Base-by-base conservation (phyloP, 2,113 vertebrate genomes). In the Pipa parva region DNA sequence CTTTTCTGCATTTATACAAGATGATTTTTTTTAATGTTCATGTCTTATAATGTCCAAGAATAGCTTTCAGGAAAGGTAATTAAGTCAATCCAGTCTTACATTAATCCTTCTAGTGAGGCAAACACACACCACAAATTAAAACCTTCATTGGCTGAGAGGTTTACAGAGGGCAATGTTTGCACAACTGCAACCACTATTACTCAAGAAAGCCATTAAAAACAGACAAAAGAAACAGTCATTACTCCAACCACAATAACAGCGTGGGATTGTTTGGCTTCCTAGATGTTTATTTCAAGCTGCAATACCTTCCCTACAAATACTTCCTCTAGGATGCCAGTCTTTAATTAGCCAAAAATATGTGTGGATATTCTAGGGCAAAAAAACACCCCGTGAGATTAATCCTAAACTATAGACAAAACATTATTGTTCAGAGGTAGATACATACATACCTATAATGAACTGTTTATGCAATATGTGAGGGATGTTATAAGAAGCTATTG, bases 11-110 rank as follows among this genome's bases (percentile, higher is more conserved):
- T 61, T 54, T 61, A 26, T 36, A 61, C 29, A 29, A 26, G 66
- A 70, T 70, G 54, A 54, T 31, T 70, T 24, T n/a, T n/a, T n/a
- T n/a, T n/a, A n/a, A n/a, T n/a, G n/a, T n/a, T 60, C 31, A 54
- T 24, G 45, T 50, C 22, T 59, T 46, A 39, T n/a, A 26, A 59
- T 26, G 22, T 52, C 66, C 29, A 54, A 61, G 18, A 61, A 61
- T 54, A 70, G 66, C 25, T 3, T 20, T 25, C 42, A 28, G n/a
- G 29, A 29, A 18, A 21, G 28, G 29, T 59, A 60, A 42, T 29
- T 18, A 17, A 37, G 12, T 26, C 54, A 28, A 61, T 54, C 65
- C 48, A 12, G 31, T 13, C 29, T 18, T 4, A 15, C 22, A 52
- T 69, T 51, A 69, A 37, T 60, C 45, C 64, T 59, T n/a, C 13